Evolutionary conservation across 2,797 vertebrate species (phyloP), one percentile per base, ranked within the genome.

Genomic region (Bucorvus abyssinicus): DNA sequence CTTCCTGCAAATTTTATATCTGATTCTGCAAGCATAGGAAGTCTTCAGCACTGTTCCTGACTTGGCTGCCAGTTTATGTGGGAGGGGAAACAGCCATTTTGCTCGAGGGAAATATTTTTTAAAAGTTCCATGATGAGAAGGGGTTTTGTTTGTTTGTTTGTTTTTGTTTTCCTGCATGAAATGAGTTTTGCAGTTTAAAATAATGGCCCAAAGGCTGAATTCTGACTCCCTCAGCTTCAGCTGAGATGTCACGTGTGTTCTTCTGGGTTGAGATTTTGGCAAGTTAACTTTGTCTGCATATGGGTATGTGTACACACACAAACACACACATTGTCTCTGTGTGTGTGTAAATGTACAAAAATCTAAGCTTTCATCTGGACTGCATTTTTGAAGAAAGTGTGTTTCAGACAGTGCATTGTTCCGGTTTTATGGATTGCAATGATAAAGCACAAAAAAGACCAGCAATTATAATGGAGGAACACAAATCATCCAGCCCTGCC

Each of bases 61-160:
- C 96, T 97, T 95, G 95, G 96, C 96, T 97, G 96, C 95, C 95
- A 96, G 96, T 95, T 96, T 97, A 96, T 94, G 95, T 97, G 96
- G 96, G 95, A 97, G 96, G 93, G 96, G 95, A 97, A 97, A 97
- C 95, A 97, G 96, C 93, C 95, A 96, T 97, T 97, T 96, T 94
- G 96, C 95, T 96, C 30, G n/a, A 96, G 94, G 94, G 95, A 95
- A 94, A 81, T 74, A 94, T 90, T 96, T 92, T 94, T 97, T 93
- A 27, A 90, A 96, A 96, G 93, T 92, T 96, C 93, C 93, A 89
- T 96, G 88, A 95, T 92, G 96, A 95, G 96, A 94, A 93, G 81
- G 71, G 88, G 77, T 7, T 95, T 94, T 94, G 93, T 95, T 96
- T 96, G 79, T 96, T 96, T 97, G 96, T 96, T 95, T 95, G 2